Evolutionary conservation across 2,113 vertebrate genomes (phyloP), one percentile per base, ranked within the genome.

Genomic region (Garra rufa): DNA sequence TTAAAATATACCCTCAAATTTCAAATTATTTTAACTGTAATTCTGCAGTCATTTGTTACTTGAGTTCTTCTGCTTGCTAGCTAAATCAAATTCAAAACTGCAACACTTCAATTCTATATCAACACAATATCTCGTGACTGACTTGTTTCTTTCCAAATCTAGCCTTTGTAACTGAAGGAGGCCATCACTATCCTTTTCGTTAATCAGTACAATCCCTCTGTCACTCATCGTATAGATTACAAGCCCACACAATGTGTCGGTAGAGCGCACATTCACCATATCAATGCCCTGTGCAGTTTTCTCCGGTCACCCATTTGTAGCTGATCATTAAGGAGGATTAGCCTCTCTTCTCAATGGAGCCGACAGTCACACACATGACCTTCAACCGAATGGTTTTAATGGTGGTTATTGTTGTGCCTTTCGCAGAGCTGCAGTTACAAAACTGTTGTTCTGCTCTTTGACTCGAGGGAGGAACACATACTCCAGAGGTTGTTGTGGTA

Each of bases 321-420:
- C 83, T 28, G 61, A 50, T 77, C 63, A 17, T 77, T 70, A 57
- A 55, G n/a, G 15, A 43, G 63, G 34, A 70, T 84, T 70, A 69
- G 15, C 38, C 61, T 28, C 15, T 63, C 21, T 24, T 11, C 74
- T 26, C 9, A 8, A 38, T 44, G 9, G 61, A 63, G 57, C 61
- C n/a, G 57, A 75, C 48, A 63, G 28, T 52, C 73, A 13, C 57
- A 38, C 63, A 70, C 75, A 17, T 57, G 75, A 78, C 83, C 75
- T 84, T 46, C 15, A 69, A 46, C 19, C 5, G 38, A 44, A 3
- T 48, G 83, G 26, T 65, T 84, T 38, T 83, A 67, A 34, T 69
- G 46, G 77, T 77, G 55, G 74, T 41, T 76, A 69, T 69, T 69
- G 73, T 41, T 76, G 41, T 43, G 28, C 21, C 41, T 61, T 74